These are phyloP conservation scores for Xestia sexstrigata DNA, from an alignment of 2,888 invertebrate species.

Conservation along the genomic window DNA sequence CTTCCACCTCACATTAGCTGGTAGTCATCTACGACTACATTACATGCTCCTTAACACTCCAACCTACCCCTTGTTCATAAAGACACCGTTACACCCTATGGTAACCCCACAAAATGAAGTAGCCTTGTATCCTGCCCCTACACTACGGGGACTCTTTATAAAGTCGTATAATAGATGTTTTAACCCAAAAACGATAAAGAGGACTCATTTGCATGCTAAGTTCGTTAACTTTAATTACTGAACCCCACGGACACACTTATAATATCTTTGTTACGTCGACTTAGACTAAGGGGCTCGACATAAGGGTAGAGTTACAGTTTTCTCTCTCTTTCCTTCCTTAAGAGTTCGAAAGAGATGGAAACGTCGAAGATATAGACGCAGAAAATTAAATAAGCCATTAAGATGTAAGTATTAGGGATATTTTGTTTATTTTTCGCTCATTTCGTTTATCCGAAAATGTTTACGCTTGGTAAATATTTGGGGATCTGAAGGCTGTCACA, in stretches of 20 bases:
- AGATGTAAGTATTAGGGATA: slow-evolving; percentile 45
- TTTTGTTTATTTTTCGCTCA: slow-evolving; percentile 58
- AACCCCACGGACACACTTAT: slow-evolving; percentile 74
- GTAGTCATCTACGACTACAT: neutral
- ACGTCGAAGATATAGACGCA: slow-evolving; percentile 37
- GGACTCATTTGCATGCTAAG: slow-evolving; percentile 80
- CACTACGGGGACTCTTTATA: slow-evolving; percentile 75
- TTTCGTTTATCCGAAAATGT: slow-evolving; percentile 16
- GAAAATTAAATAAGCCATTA: slow-evolving; percentile 62
- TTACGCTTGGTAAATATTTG: slow-evolving; percentile 22
- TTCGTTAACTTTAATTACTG: slow-evolving; percentile 82
- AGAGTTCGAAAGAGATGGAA: slow-evolving; percentile 21
- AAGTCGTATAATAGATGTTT: slow-evolving; percentile 79
- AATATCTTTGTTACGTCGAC: slow-evolving; percentile 72
- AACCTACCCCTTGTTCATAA: slow-evolving; percentile 53
- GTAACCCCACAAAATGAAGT: slow-evolving; percentile 71
- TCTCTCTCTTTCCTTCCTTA: slow-evolving; percentile 28
- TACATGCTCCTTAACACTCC: slow-evolving; percentile 8
- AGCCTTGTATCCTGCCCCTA: slow-evolving; percentile 63
- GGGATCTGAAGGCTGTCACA: neutral
- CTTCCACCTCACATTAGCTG: neutral
- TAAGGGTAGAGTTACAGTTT: slow-evolving; percentile 46
- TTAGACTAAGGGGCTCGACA: slow-evolving; percentile 59
- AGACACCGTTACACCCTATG: slow-evolving; percentile 60
- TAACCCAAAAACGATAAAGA: slow-evolving; percentile 82